Percentiles rank a stretch among this genome's conserved stretches.
Conservation (phyloP, 2,797 vertebrate species). For the Artibeus lituratus region DNA sequence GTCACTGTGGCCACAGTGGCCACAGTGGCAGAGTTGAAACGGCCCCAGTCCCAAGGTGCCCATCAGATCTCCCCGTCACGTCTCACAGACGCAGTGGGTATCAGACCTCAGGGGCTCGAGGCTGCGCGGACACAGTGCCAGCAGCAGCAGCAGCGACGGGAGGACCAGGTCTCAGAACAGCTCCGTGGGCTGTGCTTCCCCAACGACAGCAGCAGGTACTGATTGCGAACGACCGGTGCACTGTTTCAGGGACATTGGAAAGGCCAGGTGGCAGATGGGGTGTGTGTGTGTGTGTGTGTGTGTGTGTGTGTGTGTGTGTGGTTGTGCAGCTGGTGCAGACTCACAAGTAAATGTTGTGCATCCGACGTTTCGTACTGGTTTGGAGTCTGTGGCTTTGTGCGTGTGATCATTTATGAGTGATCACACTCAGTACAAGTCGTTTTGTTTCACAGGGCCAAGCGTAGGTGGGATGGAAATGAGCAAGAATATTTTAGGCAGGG, state of each 20-base stretch:
- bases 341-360: not conserved
- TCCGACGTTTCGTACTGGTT: not conserved
- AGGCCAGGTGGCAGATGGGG: not conserved
- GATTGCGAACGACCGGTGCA: not conserved
- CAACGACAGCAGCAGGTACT: not conserved
- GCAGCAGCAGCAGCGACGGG: not conserved
- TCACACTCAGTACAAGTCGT: not conserved
- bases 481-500: not conserved
- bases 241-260: not conserved
- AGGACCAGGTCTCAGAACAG: too few relatives aligned
- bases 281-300: too few relatives aligned
- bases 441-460: not conserved
- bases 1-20: constrained; percentile 91
- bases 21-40: constrained; percentile 84
- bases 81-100: not conserved
- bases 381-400: not conserved
- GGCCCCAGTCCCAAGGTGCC: constrained; percentile 91
- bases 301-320: too few relatives aligned
- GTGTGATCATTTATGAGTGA: too few relatives aligned
- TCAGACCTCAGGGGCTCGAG: not conserved
- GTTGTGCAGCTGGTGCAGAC: not conserved
- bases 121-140: not conserved
- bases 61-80: constrained; percentile 82
- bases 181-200: too few relatives aligned
- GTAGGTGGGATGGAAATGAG: not conserved